Evolutionary conservation across 2,113 vertebrate species (phyloP).

Genomic region (Gasterosteus aculeatus): DNA sequence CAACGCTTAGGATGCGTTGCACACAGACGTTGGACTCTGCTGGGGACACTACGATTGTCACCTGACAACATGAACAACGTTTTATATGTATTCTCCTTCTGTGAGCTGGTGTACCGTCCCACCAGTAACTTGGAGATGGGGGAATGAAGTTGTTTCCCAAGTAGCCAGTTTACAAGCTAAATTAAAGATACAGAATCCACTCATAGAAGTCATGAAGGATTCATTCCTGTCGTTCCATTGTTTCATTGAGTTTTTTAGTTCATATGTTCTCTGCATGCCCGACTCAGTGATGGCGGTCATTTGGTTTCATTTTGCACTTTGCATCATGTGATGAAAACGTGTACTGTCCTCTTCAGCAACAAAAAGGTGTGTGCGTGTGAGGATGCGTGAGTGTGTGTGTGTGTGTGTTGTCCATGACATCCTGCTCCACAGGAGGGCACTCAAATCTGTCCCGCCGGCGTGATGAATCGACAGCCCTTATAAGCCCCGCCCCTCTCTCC

Average conservation of each 20-base stretch:
- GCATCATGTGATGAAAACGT: too few relatives aligned
- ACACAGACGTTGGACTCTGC: background rate
- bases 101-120: too few relatives aligned
- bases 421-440: conserved; percentile 60
- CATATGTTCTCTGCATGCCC: too few relatives aligned
- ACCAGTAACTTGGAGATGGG: too few relatives aligned
- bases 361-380: conserved; percentile 18
- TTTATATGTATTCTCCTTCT: too few relatives aligned
- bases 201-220: background rate
- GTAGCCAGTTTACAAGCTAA: too few relatives aligned
- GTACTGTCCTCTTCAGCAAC: conserved; percentile 19
- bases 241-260: too few relatives aligned
- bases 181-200: background rate
- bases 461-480: conserved; percentile 66
- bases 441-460: conserved; percentile 66
- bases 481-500: conserved; percentile 52
- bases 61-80: too few relatives aligned
- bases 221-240: too few relatives aligned
- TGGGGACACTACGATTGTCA: background rate
- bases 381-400: background rate
- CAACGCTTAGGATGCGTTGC: background rate
- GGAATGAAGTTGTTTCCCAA: too few relatives aligned
- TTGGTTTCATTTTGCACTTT: too few relatives aligned
- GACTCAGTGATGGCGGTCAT: too few relatives aligned
- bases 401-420: conserved; percentile 49